These are phyloP conservation scores for Arion vulgaris DNA, from an alignment of 1,140 invertebrate genomes.

Conservation along the genomic window DNA sequence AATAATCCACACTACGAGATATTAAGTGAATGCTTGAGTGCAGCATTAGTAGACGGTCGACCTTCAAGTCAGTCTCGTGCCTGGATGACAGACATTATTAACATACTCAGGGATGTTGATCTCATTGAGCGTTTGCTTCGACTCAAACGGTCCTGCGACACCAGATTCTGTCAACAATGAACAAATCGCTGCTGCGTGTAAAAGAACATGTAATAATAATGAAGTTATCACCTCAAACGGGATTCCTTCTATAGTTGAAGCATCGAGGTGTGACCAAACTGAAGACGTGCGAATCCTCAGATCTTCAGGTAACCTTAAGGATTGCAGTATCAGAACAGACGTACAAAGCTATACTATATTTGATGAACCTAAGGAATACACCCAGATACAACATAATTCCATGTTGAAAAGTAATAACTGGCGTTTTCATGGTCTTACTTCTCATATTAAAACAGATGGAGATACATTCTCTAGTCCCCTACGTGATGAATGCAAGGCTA, in stretches of 20 bases:
- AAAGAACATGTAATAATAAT: background rate
- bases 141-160: background rate
- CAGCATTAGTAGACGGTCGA: background rate
- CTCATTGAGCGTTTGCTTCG: background rate
- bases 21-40: background rate
- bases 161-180: background rate
- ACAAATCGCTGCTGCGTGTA: background rate
- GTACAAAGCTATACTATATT: background rate
- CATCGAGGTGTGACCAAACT: too few relatives aligned
- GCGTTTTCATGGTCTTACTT: background rate
- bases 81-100: slow-evolving; percentile 7
- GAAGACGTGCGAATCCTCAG: background rate
- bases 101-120: slow-evolving; percentile 8
- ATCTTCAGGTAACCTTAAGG: background rate
- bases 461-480: background rate
- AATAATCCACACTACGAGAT: slow-evolving; percentile 1
- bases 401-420: background rate
- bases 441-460: background rate
- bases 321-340: background rate
- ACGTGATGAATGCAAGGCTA: background rate
- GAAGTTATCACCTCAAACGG: background rate
- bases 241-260: too few relatives aligned
- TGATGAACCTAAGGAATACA: background rate
- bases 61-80: background rate
- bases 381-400: background rate